phyloP scores from a whole-genome alignment of 2,888 invertebrate genomes.

The Xestia rhomboidea region DNA sequence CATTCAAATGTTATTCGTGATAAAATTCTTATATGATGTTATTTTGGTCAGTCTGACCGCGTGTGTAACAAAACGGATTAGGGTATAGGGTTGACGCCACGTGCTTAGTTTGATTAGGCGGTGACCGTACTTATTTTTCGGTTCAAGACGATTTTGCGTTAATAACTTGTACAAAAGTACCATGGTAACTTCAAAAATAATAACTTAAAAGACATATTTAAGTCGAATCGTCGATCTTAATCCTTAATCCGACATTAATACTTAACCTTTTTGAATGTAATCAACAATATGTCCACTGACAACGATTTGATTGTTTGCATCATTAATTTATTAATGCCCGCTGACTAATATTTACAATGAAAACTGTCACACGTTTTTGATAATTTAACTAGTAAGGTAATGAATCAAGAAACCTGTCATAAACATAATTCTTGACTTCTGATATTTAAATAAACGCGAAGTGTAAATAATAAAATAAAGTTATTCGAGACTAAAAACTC shows the following conservation, averaged over 20 bases:
- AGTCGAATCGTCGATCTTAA: background rate
- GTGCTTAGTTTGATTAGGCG: background rate
- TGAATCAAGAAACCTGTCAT: background rate
- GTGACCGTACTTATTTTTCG: background rate
- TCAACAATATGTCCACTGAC: background rate
- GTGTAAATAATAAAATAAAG: background rate
- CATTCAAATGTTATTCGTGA: constrained; percentile 14
- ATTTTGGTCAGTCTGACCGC: background rate
- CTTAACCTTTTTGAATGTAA: constrained; percentile 3
- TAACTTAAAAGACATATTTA: background rate
- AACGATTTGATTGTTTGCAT: background rate
- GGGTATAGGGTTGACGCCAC: constrained; percentile 7
- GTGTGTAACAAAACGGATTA: background rate
- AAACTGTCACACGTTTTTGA: background rate
- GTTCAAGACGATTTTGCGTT: background rate
- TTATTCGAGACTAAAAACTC: background rate
- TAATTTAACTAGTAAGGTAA: background rate
- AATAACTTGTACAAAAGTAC: too few relatives aligned
- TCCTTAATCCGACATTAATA: background rate
- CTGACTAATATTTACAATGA: background rate
- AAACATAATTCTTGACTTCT: background rate
- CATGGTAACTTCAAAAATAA: background rate
- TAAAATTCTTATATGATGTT: constrained; percentile 1
- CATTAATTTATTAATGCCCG: background rate
- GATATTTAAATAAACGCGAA: background rate